Evolutionary conservation across 2,113 vertebrate species (phyloP).

Genomic region (Chiloscyllium plagiosum): DNA sequence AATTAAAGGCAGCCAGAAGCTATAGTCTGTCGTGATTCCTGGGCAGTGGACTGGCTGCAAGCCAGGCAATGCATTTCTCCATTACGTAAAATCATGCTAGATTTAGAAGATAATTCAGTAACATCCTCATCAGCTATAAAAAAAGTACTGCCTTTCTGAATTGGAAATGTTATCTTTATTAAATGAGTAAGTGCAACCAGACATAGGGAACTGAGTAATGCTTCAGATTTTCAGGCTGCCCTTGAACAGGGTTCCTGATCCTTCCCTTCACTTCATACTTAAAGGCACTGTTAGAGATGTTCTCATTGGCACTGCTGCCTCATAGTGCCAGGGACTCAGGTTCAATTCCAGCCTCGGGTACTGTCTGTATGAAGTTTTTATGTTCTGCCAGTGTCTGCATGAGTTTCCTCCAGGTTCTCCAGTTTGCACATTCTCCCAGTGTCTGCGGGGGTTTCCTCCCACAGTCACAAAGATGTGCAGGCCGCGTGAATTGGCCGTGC

Average conservation of each 20-base stretch:
- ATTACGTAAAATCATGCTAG: background rate
- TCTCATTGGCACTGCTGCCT: background rate
- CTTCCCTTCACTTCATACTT: background rate
- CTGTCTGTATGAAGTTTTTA: too few species aligned
- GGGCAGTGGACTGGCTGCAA: background rate
- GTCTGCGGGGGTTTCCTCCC: too few species aligned
- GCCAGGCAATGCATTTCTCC: background rate
- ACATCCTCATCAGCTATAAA: background rate
- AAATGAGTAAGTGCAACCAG: background rate
- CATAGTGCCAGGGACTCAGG: too few species aligned
- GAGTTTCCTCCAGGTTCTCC: too few species aligned
- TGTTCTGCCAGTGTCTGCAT: too few species aligned
- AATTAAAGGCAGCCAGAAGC: background rate
- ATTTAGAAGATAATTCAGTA: background rate
- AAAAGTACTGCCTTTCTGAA: background rate
- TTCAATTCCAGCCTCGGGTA: too few species aligned
- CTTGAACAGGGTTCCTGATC: background rate
- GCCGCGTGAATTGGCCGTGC: too few species aligned
- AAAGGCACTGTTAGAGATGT: background rate
- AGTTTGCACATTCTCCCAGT: too few species aligned
- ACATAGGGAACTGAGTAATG: background rate
- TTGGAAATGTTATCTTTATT: background rate
- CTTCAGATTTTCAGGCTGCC: background rate
- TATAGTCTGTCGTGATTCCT: background rate
- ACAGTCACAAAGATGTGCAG: too few species aligned